A percentile compares a stretch with the other conserved stretches of the same genome.
Evolutionary conservation across 2,888 invertebrate species (phyloP).

Genomic region (Drosophila parthenogenetica): DNA sequence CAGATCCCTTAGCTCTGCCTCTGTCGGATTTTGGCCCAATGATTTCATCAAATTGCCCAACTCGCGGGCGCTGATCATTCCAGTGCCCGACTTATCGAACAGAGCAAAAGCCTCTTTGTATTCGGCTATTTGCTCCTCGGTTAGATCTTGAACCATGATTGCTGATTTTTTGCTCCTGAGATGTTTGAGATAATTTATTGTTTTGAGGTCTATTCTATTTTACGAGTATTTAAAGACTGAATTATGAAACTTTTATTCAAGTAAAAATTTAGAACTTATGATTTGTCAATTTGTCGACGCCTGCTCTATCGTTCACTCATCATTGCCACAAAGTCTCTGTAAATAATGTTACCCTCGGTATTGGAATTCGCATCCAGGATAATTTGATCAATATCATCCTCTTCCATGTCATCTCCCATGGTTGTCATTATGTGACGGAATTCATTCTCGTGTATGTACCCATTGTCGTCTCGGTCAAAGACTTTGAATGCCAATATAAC

Average conservation of each 20-base stretch:
- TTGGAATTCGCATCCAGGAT: conserved; percentile 59
- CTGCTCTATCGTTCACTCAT: conserved; percentile 49
- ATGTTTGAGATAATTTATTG: neutral
- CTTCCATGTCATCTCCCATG: conserved; percentile 54
- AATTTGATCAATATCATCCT: conserved; percentile 64
- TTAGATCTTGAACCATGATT: conserved; percentile 87
- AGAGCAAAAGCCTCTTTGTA: conserved; percentile 99
- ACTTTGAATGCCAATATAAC: conserved; percentile 60
- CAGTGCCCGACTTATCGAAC: conserved; percentile 99
- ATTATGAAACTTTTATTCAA: neutral
- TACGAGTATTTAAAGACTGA: conserved; percentile 9
- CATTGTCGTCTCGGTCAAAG: conserved; percentile 52
- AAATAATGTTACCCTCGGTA: conserved; percentile 65
- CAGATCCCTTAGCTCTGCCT: conserved; percentile 99
- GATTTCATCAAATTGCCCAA: conserved; percentile 99
- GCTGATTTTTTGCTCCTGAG: neutral
- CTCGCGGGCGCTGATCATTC: conserved; percentile 99
- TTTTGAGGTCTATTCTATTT: conserved; percentile 3
- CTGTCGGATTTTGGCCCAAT: conserved; percentile 99
- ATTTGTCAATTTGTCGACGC: conserved; percentile 5
- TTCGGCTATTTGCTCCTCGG: conserved; percentile 99
- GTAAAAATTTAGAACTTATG: neutral
- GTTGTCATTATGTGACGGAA: conserved; percentile 55
- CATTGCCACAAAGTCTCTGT: conserved; percentile 57
- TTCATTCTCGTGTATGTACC: conserved; percentile 52